phyloP scores from a whole-genome alignment of 2,797 vertebrate genomes.

The Poecilia wingei region DNA sequence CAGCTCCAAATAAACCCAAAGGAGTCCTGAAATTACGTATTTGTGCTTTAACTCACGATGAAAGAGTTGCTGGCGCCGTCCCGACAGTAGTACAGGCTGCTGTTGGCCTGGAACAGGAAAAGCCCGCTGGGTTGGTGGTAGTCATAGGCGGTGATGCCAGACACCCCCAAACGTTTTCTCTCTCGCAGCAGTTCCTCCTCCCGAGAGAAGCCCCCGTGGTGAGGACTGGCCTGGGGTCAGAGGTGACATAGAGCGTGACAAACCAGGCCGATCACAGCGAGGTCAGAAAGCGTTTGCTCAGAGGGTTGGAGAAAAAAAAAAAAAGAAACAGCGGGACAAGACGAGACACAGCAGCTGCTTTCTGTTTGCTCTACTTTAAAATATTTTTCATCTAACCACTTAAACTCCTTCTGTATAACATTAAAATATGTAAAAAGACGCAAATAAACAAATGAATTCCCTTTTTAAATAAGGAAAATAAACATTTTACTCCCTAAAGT shows the following conservation, averaged over 20 bases:
- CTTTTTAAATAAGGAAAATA: too few species aligned
- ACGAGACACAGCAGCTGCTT: not conserved
- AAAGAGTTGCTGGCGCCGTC: constrained; percentile 90
- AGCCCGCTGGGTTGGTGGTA: constrained; percentile 90
- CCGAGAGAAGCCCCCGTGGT: constrained; percentile 90
- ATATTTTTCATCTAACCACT: too few species aligned
- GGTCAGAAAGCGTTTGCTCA: constrained; percentile 31
- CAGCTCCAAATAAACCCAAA: not conserved
- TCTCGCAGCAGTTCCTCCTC: constrained; percentile 95
- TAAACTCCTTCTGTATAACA: too few species aligned
- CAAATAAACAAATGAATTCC: too few species aligned
- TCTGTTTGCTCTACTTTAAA: not conserved
- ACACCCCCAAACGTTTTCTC: constrained; percentile 93
- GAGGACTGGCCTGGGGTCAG: constrained; percentile 88
- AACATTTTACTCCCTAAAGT: too few species aligned
- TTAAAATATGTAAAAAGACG: too few species aligned
- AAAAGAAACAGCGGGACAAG: constrained; percentile 14
- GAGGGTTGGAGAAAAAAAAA: not conserved
- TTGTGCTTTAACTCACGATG: constrained; percentile 84
- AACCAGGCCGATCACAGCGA: constrained; percentile 16
- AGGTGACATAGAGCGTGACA: constrained; percentile 32
- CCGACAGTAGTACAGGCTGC: constrained; percentile 93
- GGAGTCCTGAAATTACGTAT: not conserved
- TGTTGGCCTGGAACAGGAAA: constrained; percentile 97
- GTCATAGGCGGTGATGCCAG: constrained; percentile 95